Evolutionary conservation across 2,797 vertebrate genomes (phyloP), one percentile per base, ranked within the genome.

Genomic region (Labeo calbasu): DNA sequence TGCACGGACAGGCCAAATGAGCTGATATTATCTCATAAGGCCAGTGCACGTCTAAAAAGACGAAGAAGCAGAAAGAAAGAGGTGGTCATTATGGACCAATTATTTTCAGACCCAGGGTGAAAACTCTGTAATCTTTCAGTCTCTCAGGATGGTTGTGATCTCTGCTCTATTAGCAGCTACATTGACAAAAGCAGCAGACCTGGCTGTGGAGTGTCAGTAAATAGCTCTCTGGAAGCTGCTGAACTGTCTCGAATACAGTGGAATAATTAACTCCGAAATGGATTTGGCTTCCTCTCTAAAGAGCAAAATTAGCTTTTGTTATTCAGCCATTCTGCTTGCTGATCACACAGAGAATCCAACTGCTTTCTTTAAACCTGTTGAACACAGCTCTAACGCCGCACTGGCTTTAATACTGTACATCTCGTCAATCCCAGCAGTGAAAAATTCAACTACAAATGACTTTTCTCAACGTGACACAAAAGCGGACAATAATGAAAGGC

Each of bases 191-290:
- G 51, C 59, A 79, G 79, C 23, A 66, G n/a, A 86, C 82, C 63
- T 79, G 82, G 81, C 71, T 50, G 50, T 83, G 70, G 57, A 79
- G 81, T 86, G 85, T 79, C 77, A 68, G 77, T 86, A 86, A 86
- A 79, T 75, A 57, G 50, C 69, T 83, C 71, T 81, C 68, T 83
- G 77, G 69, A 72, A 83, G 82, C 82, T 59, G 65, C 82, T 59
- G 75, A 77, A 73, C 82, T 77, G 82, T 70, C 81, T 68, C 12
- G 51, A 79, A 79, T 73, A 77, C 85, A 73, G 50, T 53, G 48
- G 50, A 71, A 73, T 86, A 83, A 83, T 86, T 83, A 86, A 83
- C 85, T 78, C 75, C n/a, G 69, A 79, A 78, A 83, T 78, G 19
- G 55, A 68, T 72, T 83, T 86, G 71, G 82, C 70, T 70, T 83